Conservation (phyloP, 2,797 vertebrate species). For the Helicolenus hilgendorfi region DNA sequence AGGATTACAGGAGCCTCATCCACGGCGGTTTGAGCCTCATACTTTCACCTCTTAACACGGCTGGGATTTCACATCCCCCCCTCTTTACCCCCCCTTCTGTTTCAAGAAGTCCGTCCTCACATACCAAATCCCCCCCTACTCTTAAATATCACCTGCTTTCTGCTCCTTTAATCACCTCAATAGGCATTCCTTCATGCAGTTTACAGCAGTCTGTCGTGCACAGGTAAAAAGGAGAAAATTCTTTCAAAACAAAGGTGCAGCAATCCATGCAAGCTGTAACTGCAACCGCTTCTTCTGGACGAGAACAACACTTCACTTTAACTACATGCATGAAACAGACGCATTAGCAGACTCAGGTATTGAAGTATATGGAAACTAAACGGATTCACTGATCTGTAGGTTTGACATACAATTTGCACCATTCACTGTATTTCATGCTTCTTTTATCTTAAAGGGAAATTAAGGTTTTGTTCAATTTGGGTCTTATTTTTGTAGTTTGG, state of each 20-base stretch:
- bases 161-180: slow-evolving; percentile 84
- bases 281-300: slow-evolving; percentile 26
- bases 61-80: slow-evolving; percentile 53
- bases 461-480: background rate
- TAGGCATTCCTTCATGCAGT: slow-evolving; percentile 87
- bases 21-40: slow-evolving; percentile 49
- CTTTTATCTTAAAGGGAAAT: background rate
- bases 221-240: slow-evolving; percentile 74
- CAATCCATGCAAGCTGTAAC: slow-evolving; percentile 63
- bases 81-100: background rate
- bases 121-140: slow-evolving; percentile 74
- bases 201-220: slow-evolving; percentile 78
- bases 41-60: slow-evolving; percentile 69
- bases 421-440: background rate
- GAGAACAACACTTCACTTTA: background rate
- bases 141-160: slow-evolving; percentile 86
- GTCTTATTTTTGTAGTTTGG: background rate
- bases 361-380: background rate
- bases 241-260: slow-evolving; percentile 76
- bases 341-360: background rate
- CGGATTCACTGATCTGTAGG: background rate
- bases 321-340: background rate
- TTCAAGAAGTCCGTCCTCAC: slow-evolving; percentile 79
- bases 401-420: background rate
- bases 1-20: slow-evolving; percentile 64